Base-by-base conservation (phyloP, 2,797 vertebrate genomes). In the Gambusia yucatana region DNA sequence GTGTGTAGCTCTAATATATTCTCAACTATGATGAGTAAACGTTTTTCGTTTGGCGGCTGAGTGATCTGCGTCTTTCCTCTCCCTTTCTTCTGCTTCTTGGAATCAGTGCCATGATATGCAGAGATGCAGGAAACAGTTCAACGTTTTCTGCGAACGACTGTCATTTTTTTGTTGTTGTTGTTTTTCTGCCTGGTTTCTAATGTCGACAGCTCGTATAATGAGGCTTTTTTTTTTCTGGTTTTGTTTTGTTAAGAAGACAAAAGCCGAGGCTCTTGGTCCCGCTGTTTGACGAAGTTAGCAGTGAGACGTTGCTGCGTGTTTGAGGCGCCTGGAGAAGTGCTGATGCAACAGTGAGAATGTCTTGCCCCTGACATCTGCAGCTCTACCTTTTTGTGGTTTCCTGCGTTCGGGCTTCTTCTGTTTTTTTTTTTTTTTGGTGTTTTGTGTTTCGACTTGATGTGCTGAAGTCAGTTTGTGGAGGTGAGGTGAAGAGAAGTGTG, bases 321-420 rank as follows among this genome's bases (percentile, higher is more conserved):
- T 9, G 9, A 70, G 30, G 6, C 36, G 30, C 20, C 61, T 0
- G 8, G 76, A 44, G 59, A 52, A 8, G 48, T 77, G 87, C 83
- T 83, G 16, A 77, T 89, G 87, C 88, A 87, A 47, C 84, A 80
- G 82, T 57, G 52, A 11, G 63, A 70, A 4, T 25, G 52, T n/a
- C 55, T 79, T 30, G 76, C 22, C 73, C 73, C 70, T 73, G 73
- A 47, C 76, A 77, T 81, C 47, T 89, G 90, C 91, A 88, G 6
- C 74, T 72, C 46, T 79, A 84, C 78, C 65, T 76, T 63, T 79
- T 81, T 82, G 90, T 7, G 90, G 91, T 91, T 94, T 93, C 92
- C 91, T 93, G 90, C 81, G 61, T 82, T 86, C 81, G 77, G 83
- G 87, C 52, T 6, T 63, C 9, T 72, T 73, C n/a, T 85, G 57